phyloP scores from a whole-genome alignment of 2,797 vertebrate genomes.

The Gadopsis marmoratus region DNA sequence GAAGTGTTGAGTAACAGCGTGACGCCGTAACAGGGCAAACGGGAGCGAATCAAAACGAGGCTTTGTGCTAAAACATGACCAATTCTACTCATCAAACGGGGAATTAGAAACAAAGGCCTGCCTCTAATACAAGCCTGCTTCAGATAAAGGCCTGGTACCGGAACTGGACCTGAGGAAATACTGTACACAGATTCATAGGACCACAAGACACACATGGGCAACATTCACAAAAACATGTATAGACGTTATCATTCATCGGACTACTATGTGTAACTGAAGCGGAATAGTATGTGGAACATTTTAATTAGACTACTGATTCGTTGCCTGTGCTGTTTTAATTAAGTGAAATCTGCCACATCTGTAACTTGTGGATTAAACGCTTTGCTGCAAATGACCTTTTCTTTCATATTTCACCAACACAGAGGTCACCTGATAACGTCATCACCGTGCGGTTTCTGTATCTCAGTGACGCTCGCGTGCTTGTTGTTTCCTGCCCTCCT shows the following conservation, averaged over 20 bases:
- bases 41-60: no score
- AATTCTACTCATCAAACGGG: no score
- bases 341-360: not conserved
- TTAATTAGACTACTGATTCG: not conserved
- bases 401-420: not conserved
- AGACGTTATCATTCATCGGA: not conserved
- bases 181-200: not conserved
- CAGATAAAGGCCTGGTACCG: no score
- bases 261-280: not conserved
- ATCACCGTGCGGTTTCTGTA: no score
- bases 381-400: not conserved
- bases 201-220: not conserved
- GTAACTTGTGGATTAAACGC: conserved; percentile 9
- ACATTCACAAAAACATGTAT: not conserved
- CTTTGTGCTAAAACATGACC: no score
- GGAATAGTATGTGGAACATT: not conserved
- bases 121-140: no score
- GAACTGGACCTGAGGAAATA: no score
- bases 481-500: not conserved
- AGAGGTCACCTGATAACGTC: not conserved
- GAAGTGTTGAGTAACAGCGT: no score
- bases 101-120: no score
- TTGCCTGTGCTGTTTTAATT: not conserved
- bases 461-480: not conserved
- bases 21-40: no score